phyloP scores from a whole-genome alignment of 2,797 vertebrate genomes.

The Crocidura indochinensis region DNA sequence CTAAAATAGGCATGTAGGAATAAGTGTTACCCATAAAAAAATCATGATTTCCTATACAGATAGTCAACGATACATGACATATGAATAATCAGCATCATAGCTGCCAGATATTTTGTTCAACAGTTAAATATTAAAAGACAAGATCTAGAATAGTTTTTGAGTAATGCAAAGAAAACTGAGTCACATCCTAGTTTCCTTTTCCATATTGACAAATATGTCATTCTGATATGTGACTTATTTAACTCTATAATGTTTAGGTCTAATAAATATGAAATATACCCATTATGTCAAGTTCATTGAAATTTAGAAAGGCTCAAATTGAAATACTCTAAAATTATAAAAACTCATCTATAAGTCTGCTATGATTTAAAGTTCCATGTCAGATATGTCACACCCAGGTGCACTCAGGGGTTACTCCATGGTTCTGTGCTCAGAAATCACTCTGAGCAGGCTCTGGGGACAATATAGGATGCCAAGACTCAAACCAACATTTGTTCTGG shows the following conservation, averaged over 20 bases:
- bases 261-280: slow-evolving; percentile 13
- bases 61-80: background rate
- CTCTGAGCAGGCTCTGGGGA: no score
- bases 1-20: background rate
- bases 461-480: no score
- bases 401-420: no score
- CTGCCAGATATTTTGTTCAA: background rate
- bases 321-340: slow-evolving; percentile 13
- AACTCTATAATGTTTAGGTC: background rate
- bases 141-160: background rate
- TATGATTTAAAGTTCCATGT: no score
- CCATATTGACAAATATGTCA: no score
- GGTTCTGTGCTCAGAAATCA: no score
- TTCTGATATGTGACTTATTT: background rate
- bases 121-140: background rate
- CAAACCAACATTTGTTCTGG: no score
- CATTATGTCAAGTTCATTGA: background rate
- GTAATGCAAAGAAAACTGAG: background rate
- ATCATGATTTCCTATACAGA: background rate
- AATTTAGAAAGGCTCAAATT: background rate
- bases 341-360: background rate
- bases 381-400: no score
- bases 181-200: background rate
- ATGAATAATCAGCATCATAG: background rate
- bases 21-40: background rate